Conservation (phyloP, 2,797 vertebrate genomes). For the Dicrostonyx torquatus region DNA sequence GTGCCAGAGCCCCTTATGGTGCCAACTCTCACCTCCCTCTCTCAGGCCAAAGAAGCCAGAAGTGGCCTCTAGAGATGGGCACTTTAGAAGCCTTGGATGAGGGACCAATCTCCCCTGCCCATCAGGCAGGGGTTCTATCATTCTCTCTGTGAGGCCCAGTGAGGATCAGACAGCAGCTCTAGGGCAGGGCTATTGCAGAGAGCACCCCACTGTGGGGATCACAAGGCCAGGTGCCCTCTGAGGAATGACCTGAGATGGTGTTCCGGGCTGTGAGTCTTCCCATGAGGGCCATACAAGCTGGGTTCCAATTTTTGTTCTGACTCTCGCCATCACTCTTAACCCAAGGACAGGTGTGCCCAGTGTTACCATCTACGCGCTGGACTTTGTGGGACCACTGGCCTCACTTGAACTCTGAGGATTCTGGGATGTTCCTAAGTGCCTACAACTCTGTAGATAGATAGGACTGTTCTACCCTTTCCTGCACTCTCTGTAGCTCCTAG, state of each 20-base stretch:
- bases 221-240: neutral
- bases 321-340: neutral
- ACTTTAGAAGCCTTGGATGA: neutral
- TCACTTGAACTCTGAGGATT: neutral
- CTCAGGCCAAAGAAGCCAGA: neutral
- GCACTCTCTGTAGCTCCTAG: neutral
- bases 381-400: neutral
- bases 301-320: neutral
- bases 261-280: neutral
- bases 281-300: neutral
- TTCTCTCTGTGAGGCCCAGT: neutral
- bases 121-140: accelerated
- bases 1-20: neutral
- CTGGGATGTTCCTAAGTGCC: neutral
- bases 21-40: neutral
- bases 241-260: neutral
- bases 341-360: neutral
- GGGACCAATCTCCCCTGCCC: neutral
- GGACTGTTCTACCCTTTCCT: neutral
- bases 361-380: neutral
- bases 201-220: neutral
- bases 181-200: neutral
- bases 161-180: neutral
- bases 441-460: neutral
- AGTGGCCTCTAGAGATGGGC: neutral